Percentiles rank a stretch among this genome's conserved stretches.
Evolutionary conservation across 2,888 invertebrate genomes (phyloP).

Genomic region (Mongoloraphidia duomilia): DNA sequence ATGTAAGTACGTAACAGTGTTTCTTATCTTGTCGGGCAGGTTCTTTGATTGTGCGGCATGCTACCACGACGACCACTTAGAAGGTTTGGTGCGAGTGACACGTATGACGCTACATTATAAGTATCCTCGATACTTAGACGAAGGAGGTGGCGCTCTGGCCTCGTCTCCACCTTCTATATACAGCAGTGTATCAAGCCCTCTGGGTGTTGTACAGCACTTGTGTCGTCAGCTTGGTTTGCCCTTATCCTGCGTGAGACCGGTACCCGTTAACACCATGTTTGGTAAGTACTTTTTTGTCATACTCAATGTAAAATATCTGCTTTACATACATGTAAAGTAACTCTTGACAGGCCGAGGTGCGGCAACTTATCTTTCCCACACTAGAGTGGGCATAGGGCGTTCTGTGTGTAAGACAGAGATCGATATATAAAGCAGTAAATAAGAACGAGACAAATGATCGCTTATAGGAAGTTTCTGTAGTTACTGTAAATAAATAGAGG

Average conservation of each 20-base stretch:
- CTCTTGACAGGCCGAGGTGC: no score
- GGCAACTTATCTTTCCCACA: no score
- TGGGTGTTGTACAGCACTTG: slow-evolving; percentile 64
- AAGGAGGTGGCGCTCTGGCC: slow-evolving; percentile 67
- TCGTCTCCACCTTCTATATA: slow-evolving; percentile 75
- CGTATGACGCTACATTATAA: slow-evolving; percentile 64
- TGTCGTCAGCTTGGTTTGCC: slow-evolving; percentile 76
- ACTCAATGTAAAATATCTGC: no score
- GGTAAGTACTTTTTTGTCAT: slow-evolving; percentile 29
- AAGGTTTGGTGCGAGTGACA: slow-evolving; percentile 73
- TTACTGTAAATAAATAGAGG: no score
- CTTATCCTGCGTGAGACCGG: slow-evolving; percentile 67
- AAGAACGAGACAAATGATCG: no score
- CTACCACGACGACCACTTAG: slow-evolving; percentile 77
- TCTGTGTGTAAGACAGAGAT: no score
- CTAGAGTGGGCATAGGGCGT: no score
- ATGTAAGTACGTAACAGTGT: neutral
- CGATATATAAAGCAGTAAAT: no score
- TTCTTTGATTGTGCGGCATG: slow-evolving; percentile 70
- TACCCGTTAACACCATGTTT: slow-evolving; percentile 61
- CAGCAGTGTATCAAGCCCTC: slow-evolving; percentile 65
- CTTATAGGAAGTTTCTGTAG: no score
- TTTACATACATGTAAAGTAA: no score
- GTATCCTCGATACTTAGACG: slow-evolving; percentile 66
- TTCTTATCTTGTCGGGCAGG: slow-evolving; percentile 28